phyloP scores from a whole-genome alignment of 2,113 vertebrate genomes.

The Hypomesus transpacificus region DNA sequence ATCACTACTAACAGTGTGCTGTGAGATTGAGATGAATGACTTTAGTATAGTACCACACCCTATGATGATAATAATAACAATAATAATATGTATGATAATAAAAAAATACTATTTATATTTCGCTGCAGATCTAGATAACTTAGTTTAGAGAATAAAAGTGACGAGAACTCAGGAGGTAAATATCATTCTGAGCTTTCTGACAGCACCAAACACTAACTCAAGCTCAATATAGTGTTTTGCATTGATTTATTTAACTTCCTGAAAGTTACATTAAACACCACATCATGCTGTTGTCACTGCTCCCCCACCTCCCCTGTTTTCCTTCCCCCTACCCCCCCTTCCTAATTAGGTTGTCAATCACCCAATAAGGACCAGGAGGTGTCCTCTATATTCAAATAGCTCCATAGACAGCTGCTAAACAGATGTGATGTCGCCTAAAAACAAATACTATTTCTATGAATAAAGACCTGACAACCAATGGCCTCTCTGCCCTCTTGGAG shows the following conservation, averaged over 20 bases:
- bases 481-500: neutral
- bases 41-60: neutral
- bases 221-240: too few relatives aligned
- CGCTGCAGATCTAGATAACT: too few relatives aligned
- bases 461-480: neutral
- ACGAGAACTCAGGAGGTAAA: too few relatives aligned
- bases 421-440: conserved; percentile 1
- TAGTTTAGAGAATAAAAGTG: too few relatives aligned
- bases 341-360: neutral
- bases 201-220: too few relatives aligned
- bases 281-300: neutral
- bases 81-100: too few relatives aligned
- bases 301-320: neutral
- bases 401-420: neutral
- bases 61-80: too few relatives aligned
- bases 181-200: too few relatives aligned
- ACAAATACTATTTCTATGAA: conserved; percentile 7
- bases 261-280: neutral
- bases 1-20: too few relatives aligned
- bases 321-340: neutral
- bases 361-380: neutral
- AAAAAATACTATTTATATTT: too few relatives aligned
- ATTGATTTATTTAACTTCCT: too few relatives aligned
- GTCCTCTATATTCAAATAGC: conserved; percentile 4
- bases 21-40: neutral